phyloP scores from a whole-genome alignment of 2,113 vertebrate species.

The Neogale vison region DNA sequence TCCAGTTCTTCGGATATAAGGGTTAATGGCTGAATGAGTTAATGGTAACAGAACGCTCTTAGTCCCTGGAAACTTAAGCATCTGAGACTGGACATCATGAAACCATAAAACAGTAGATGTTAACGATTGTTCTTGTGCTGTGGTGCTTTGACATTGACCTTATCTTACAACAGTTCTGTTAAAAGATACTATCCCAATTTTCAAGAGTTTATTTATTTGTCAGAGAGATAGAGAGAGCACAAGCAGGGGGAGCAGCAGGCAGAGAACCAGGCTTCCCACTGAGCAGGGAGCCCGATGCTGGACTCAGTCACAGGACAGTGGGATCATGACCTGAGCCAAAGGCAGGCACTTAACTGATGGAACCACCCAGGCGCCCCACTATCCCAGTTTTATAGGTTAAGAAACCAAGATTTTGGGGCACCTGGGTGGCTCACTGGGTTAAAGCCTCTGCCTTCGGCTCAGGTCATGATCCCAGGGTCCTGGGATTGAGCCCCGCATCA shows the following conservation, averaged over 20 bases:
- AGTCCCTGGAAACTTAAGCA: background rate
- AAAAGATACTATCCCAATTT: background rate
- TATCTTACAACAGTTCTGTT: background rate
- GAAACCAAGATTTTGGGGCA: background rate
- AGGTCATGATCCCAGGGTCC: no score
- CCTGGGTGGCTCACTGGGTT: no score
- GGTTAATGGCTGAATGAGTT: background rate
- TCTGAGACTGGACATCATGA: background rate
- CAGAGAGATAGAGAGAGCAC: no score
- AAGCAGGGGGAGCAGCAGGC: no score
- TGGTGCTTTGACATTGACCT: background rate
- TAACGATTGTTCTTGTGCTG: background rate
- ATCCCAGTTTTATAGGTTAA: background rate
- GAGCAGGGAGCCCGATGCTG: no score
- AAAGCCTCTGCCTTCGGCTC: no score
- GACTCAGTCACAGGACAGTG: no score
- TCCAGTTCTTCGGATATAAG: background rate
- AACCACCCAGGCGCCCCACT: background rate
- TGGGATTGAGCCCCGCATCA: no score
- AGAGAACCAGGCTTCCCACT: no score
- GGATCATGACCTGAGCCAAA: no score
- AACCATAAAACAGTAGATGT: background rate
- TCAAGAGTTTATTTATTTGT: background rate
- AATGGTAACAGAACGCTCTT: background rate
- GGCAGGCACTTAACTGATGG: no score